Base-by-base conservation (phyloP, 1,140 invertebrate species). In the Drosophila repletoides region DNA sequence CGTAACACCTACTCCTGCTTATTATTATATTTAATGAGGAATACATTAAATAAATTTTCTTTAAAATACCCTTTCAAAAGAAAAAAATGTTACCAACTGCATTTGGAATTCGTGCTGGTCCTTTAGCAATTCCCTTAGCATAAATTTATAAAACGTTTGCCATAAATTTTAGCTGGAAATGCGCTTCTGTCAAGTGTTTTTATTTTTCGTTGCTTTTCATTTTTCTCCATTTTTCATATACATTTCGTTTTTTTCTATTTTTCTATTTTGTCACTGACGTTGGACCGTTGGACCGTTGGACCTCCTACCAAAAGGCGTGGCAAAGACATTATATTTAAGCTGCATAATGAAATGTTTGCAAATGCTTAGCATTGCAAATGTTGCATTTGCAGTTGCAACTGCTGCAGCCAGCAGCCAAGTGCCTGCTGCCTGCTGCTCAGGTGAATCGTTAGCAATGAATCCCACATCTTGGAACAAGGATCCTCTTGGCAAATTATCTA, bases 361-460 rank as follows among this genome's bases (percentile, higher is more conserved):
- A 83, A 76, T 84, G 74, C 75, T 84, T 83, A 64, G 79, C 77
- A 83, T 67, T 83, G 74, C 77, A 84, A 83, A 83, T 77, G n/a
- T n/a, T n/a, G n/a, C n/a, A n/a, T n/a, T n/a, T n/a, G n/a, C n/a
- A n/a, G n/a, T n/a, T n/a, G 68, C 72, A 46, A 56, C 46, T 40
- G 53, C 40, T 45, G 9, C 66, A 76, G 58, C 65, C n/a, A n/a
- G n/a, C n/a, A n/a, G n/a, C n/a, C n/a, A n/a, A n/a, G n/a, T n/a
- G n/a, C n/a, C n/a, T n/a, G n/a, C n/a, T n/a, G n/a, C n/a, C n/a
- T n/a, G n/a, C n/a, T n/a, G n/a, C n/a, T n/a, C n/a, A n/a, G n/a
- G n/a, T n/a, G n/a, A n/a, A n/a, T n/a, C n/a, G n/a, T n/a, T n/a
- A n/a, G n/a, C n/a, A n/a, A n/a, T n/a, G n/a, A n/a, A n/a, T n/a